Percentiles rank a stretch among this genome's conserved stretches.
Evolutionary conservation across 1,140 invertebrate species (phyloP).

Genomic region (Hydropsyche tenuis): DNA sequence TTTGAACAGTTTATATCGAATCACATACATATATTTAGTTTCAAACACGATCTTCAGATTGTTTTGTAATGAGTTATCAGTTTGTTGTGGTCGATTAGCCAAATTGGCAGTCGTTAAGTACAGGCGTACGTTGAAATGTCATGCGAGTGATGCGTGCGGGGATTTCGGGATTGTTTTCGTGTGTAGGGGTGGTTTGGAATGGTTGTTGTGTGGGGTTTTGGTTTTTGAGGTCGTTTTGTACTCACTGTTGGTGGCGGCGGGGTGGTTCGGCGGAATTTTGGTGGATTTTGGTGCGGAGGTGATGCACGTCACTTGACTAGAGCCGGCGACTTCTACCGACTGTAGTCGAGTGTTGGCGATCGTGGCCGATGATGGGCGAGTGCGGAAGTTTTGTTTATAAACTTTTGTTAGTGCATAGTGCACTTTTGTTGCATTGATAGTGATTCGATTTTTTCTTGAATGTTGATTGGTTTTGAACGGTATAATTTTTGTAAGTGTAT

Average conservation of each 20-base stretch:
- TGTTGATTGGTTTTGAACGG: too few species aligned
- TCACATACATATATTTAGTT: too few species aligned
- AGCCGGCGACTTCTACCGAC: not conserved
- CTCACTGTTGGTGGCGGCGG: constrained; percentile 9
- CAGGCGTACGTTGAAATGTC: constrained; percentile 28
- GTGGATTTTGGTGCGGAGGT: not conserved
- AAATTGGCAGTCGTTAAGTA: not conserved
- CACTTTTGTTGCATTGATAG: too few species aligned
- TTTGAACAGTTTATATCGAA: too few species aligned
- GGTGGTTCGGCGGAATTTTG: not conserved
- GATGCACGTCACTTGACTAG: constrained; percentile 4
- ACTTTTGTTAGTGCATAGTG: too few species aligned
- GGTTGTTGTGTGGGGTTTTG: not conserved
- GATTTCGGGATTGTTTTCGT: not conserved
- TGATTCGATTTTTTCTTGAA: too few species aligned
- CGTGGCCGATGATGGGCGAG: not conserved
- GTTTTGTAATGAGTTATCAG: not conserved
- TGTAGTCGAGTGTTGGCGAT: constrained; percentile 9
- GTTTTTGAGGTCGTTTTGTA: not conserved
- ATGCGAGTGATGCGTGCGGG: not conserved
- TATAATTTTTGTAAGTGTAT: too few species aligned
- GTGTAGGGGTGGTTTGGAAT: not conserved
- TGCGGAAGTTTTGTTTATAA: too few species aligned
- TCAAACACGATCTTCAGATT: not conserved
- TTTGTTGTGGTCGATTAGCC: not conserved